phyloP scores from a whole-genome alignment of 2,888 invertebrate genomes.

The Tenthredo livida region DNA sequence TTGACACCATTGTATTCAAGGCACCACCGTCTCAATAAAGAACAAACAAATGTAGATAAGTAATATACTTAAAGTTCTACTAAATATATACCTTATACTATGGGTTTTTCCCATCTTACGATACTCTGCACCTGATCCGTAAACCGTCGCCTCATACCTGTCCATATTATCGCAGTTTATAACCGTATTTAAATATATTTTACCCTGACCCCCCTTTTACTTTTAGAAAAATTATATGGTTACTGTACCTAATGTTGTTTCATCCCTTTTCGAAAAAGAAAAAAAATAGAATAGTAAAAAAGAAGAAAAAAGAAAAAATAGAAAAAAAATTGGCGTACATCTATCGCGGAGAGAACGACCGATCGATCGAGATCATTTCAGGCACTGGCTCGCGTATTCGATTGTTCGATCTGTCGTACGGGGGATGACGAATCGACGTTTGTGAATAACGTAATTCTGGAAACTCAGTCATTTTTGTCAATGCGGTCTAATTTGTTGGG shows the following conservation, averaged over 20 bases:
- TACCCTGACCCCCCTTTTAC: neutral
- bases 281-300: slow-evolving; percentile 41
- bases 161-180: neutral
- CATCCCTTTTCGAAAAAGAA: neutral
- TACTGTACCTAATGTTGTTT: neutral
- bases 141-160: slow-evolving; percentile 2
- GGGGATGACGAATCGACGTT: slow-evolving; percentile 66
- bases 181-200: neutral
- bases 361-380: slow-evolving; percentile 57
- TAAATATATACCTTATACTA: neutral
- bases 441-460: slow-evolving; percentile 46
- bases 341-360: slow-evolving; percentile 57
- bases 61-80: slow-evolving; percentile 19
- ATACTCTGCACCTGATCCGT: slow-evolving; percentile 9
- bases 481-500: slow-evolving; percentile 59
- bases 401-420: slow-evolving; percentile 62
- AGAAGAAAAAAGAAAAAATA: neutral
- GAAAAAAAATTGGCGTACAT: slow-evolving; percentile 19
- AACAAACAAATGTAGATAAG: slow-evolving; percentile 28
- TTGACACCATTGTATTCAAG: neutral
- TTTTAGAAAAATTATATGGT: neutral
- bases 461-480: slow-evolving; percentile 55
- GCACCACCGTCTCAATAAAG: slow-evolving; percentile 20
- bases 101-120: slow-evolving; percentile 26
- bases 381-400: slow-evolving; percentile 59